These are phyloP conservation scores for Arctopsyche grandis DNA, from an alignment of 1,140 invertebrate species.

Conservation along the genomic window DNA sequence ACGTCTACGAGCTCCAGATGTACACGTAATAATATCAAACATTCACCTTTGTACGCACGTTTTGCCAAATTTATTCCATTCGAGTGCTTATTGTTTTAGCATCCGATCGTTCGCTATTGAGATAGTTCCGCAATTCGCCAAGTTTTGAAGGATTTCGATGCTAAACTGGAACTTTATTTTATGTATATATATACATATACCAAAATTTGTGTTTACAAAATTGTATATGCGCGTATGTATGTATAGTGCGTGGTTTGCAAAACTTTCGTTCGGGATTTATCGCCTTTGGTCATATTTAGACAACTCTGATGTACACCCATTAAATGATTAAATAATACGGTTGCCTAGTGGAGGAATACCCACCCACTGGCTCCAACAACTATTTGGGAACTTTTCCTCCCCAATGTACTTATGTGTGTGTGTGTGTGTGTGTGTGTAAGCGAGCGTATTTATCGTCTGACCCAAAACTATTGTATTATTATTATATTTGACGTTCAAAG, in stretches of 20 bases:
- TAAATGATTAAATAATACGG: constrained; percentile 29
- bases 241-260: neutral
- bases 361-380: neutral
- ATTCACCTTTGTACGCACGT: too few species aligned
- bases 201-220: neutral
- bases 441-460: too few species aligned
- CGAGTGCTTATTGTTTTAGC: too few species aligned
- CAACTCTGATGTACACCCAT: constrained; percentile 26
- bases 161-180: neutral
- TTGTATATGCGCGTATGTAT: neutral
- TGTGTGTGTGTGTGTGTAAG: neutral
- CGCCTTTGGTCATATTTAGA: constrained; percentile 21
- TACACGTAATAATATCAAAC: too few species aligned
- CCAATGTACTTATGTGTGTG: neutral
- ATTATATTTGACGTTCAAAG: too few species aligned
- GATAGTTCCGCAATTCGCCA: neutral
- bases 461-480: too few species aligned
- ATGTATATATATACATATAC: neutral
- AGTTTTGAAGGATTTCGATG: neutral
- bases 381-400: neutral
- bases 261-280: constrained; percentile 5
- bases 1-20: neutral
- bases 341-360: neutral
- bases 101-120: too few species aligned
- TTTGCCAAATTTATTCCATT: too few species aligned